Base-by-base conservation (phyloP, 2,888 invertebrate genomes). In the Dryococelus australis region DNA sequence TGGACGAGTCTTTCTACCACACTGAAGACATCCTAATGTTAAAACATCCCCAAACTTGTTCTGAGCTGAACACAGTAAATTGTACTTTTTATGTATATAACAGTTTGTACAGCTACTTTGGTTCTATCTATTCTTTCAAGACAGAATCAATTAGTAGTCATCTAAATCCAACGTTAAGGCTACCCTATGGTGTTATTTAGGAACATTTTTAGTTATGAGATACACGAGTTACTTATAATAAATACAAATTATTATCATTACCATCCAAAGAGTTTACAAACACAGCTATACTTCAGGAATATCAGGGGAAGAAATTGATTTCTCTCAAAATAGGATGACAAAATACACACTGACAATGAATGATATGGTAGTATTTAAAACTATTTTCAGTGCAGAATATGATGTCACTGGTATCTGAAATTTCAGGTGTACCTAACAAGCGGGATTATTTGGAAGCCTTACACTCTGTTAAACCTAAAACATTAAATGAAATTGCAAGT, bases 181-280 rank as follows among this genome's bases (percentile, higher is more conserved):
- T 65, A 65, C n/a, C 8, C 65, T 65, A 65, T 65, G 65, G 65
- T 65, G n/a, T 65, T 65, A 65, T 24, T 65, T 65, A 65, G 65
- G 65, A 65, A 65, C 65, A 65, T 65, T 65, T 65, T 65, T 65
- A n/a, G n/a, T 65, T 65, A 65, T 65, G 20, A 65, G 65, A 65
- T 65, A 65, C 24, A n/a, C n/a, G n/a, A 8, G 65, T 65, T 65
- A n/a, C 24, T 65, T 65, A 65, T 65, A 65, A 24, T 65, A 65
- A 10, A 65, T n/a, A 24, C 24, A 65, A 20, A 24, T 65, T n/a
- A 65, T 65, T 8, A 51, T 51, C 35, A 35, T 35, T 35, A 35
- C 16, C 16, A 13, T 47, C 8, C 16, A 13, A 47, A 47, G 47
- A 16, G 47, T 13, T 10, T 13, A 47, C 47, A 35, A 3, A 47